Evolutionary conservation across 2,888 invertebrate species (phyloP).

Genomic region (Athalia cordata): DNA sequence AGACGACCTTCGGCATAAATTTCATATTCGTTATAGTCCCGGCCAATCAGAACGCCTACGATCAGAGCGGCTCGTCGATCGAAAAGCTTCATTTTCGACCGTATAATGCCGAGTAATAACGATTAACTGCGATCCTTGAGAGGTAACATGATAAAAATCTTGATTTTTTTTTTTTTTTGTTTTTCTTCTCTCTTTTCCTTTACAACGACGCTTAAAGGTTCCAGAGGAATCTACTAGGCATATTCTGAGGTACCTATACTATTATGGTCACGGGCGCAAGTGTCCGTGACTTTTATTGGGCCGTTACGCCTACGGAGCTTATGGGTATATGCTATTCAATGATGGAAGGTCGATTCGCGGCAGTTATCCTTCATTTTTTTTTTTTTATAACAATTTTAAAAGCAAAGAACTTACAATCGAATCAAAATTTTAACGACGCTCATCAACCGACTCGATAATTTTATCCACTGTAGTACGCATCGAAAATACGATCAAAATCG

Average conservation of each 20-base stretch:
- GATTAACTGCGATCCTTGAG: slow-evolving; percentile 55
- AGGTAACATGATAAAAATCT: slow-evolving; percentile 47
- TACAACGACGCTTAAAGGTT: background rate
- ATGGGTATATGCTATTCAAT: slow-evolving; percentile 6
- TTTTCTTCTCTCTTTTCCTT: background rate
- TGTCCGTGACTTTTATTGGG: slow-evolving; percentile 39
- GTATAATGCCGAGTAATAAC: slow-evolving; percentile 60
- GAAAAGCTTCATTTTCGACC: slow-evolving; percentile 53
- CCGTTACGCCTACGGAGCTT: slow-evolving; percentile 39
- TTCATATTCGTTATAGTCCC: slow-evolving; percentile 59
- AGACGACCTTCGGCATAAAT: slow-evolving; percentile 59
- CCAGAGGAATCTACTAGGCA: background rate
- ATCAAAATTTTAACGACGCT: slow-evolving; percentile 4
- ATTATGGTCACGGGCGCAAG: slow-evolving; percentile 27
- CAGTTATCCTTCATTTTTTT: slow-evolving; percentile 32
- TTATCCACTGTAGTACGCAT: background rate
- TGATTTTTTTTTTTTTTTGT: background rate
- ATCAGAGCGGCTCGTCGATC: slow-evolving; percentile 17
- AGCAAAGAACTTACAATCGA: slow-evolving; percentile 1
- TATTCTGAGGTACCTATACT: background rate
- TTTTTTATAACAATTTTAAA: slow-evolving; percentile 15
- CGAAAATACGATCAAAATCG: background rate
- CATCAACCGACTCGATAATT: slow-evolving; percentile 38
- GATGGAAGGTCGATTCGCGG: slow-evolving; percentile 29
- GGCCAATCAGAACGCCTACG: slow-evolving; percentile 54